phyloP scores from a whole-genome alignment of 1,140 invertebrate genomes.

The Atta colombica region DNA sequence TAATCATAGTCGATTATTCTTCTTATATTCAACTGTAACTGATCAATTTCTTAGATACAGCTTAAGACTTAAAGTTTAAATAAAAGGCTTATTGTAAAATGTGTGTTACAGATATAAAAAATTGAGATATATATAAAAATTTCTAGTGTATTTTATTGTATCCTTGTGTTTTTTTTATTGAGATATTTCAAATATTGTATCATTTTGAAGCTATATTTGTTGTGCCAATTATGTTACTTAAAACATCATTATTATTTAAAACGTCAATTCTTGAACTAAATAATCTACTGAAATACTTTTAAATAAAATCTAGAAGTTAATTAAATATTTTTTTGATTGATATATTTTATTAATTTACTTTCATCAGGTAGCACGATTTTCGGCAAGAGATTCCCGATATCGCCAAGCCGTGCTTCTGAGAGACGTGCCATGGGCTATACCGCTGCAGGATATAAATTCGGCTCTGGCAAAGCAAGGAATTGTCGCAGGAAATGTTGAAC shows the following conservation, averaged over 20 bases:
- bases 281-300: not conserved
- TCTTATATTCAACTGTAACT: too few species aligned
- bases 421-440: conserved; percentile 86
- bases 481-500: conserved; percentile 80
- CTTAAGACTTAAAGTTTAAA: too few species aligned
- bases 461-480: conserved; percentile 85
- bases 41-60: too few species aligned
- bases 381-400: conserved; percentile 83
- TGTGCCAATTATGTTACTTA: not conserved
- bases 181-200: not conserved
- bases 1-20: too few species aligned
- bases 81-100: too few species aligned
- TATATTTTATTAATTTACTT: not conserved
- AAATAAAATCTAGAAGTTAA: not conserved
- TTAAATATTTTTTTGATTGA: not conserved
- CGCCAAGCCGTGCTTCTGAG: conserved; percentile 83
- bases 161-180: not conserved
- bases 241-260: too few species aligned
- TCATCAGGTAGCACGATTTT: conserved; percentile 84
- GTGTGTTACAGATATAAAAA: not conserved
- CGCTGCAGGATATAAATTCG: conserved; percentile 84
- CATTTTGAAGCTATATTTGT: not conserved
- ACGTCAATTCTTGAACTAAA: not conserved
- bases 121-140: not conserved
- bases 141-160: not conserved